phyloP scores from a whole-genome alignment of 2,888 invertebrate species.

The Drosophila borborema region DNA sequence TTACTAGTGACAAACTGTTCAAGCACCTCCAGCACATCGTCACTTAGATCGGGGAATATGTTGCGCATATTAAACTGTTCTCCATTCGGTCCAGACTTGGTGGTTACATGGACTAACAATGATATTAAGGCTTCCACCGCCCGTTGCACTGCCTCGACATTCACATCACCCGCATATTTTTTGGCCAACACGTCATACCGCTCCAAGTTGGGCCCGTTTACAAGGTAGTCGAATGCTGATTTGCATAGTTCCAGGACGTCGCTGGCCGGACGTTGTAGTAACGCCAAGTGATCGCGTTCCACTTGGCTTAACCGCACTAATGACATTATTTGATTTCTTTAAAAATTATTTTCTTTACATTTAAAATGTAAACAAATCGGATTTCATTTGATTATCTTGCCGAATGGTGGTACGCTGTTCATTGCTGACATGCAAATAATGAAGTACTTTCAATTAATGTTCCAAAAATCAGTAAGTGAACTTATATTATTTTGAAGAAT shows the following conservation, averaged over 20 bases:
- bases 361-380: constrained; percentile 42
- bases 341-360: constrained; percentile 1
- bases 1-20: constrained; percentile 84
- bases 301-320: constrained; percentile 85
- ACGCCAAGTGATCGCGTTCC: constrained; percentile 87
- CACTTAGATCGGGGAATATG: constrained; percentile 68
- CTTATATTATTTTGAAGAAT: neutral
- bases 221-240: constrained; percentile 87
- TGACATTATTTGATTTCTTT: constrained; percentile 36
- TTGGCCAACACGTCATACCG: constrained; percentile 85
- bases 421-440: neutral
- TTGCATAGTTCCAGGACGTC: constrained; percentile 89
- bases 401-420: constrained; percentile 40
- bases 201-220: constrained; percentile 87
- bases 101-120: constrained; percentile 89
- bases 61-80: constrained; percentile 64
- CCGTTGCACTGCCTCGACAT: constrained; percentile 85
- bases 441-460: neutral
- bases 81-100: constrained; percentile 88
- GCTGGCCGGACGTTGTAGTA: constrained; percentile 86
- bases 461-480: neutral
- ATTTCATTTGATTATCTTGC: constrained; percentile 19
- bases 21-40: constrained; percentile 79
- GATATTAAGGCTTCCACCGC: constrained; percentile 91
- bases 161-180: constrained; percentile 85